Conservation (phyloP, 2,113 vertebrate genomes). For the Delphinus delphis region DNA sequence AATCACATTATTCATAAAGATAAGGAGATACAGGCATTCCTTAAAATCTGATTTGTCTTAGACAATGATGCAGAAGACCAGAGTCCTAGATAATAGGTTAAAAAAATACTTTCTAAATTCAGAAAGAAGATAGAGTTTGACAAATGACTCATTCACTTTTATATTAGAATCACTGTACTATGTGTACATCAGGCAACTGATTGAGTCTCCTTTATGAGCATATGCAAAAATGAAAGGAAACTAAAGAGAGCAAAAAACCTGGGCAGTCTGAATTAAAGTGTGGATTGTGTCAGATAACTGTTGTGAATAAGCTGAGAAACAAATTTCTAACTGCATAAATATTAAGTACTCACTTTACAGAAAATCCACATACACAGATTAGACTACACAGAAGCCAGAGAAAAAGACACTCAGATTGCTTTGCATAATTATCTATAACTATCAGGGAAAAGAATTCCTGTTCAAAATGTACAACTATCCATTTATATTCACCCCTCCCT, state of each 20-base stretch:
- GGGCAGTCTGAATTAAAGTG: neutral
- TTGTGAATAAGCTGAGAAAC: neutral
- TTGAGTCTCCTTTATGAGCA: neutral
- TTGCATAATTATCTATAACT: neutral
- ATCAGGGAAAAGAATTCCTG: neutral
- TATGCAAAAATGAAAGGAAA: neutral
- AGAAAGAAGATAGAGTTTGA: neutral
- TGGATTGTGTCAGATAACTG: neutral
- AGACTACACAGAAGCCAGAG: neutral
- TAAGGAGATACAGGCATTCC: neutral
- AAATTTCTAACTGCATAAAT: neutral
- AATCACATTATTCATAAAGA: constrained; percentile 41
- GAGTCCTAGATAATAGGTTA: neutral
- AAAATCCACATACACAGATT: neutral
- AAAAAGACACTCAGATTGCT: neutral
- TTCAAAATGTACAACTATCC: neutral
- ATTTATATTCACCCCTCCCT: neutral
- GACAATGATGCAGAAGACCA: neutral
- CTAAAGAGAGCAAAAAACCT: neutral
- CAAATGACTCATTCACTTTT: neutral
- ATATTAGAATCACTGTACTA: neutral
- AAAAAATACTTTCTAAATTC: neutral
- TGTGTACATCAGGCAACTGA: neutral
- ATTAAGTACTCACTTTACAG: neutral
- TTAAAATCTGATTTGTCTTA: constrained; percentile 24